phyloP scores from a whole-genome alignment of 1,140 invertebrate genomes.

The Drosophila equinoxialis region DNA sequence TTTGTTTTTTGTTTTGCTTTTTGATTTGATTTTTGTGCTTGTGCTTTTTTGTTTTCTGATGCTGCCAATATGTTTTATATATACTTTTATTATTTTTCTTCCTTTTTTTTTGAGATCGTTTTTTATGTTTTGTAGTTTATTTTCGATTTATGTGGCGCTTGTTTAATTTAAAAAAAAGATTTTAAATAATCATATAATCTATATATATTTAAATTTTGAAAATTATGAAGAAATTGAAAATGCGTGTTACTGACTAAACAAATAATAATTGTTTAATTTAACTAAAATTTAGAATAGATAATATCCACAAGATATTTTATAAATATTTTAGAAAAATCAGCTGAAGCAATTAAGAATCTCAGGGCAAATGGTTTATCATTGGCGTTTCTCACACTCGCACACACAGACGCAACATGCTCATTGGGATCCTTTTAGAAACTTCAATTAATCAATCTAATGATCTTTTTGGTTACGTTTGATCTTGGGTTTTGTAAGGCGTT shows the following conservation, averaged over 20 bases:
- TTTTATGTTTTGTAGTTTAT: constrained; percentile 11
- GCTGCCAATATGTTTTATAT: background rate
- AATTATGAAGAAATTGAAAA: too few species aligned
- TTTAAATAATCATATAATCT: too few species aligned
- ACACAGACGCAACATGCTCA: background rate
- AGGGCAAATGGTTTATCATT: constrained; percentile 14
- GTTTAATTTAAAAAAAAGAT: constrained; percentile 42
- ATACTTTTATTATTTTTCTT: constrained; percentile 3
- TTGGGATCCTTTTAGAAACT: constrained; percentile 51
- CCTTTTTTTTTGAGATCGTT: constrained; percentile 53
- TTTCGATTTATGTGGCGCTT: constrained; percentile 50
- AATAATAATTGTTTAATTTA: too few species aligned
- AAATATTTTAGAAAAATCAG: too few species aligned
- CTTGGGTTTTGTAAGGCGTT: constrained; percentile 58
- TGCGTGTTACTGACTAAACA: too few species aligned
- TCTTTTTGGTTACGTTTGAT: constrained; percentile 38
- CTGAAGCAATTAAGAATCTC: background rate
- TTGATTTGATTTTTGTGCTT: constrained; percentile 66
- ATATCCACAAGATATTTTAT: too few species aligned
- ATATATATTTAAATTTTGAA: too few species aligned
- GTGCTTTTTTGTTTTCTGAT: constrained; percentile 25
- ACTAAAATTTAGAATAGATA: too few species aligned
- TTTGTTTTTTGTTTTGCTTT: constrained; percentile 31
- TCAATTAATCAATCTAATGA: constrained; percentile 80
- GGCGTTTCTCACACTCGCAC: constrained; percentile 31